Base-by-base conservation (phyloP, 2,113 vertebrate species). In the Calidris pugnax region DNA sequence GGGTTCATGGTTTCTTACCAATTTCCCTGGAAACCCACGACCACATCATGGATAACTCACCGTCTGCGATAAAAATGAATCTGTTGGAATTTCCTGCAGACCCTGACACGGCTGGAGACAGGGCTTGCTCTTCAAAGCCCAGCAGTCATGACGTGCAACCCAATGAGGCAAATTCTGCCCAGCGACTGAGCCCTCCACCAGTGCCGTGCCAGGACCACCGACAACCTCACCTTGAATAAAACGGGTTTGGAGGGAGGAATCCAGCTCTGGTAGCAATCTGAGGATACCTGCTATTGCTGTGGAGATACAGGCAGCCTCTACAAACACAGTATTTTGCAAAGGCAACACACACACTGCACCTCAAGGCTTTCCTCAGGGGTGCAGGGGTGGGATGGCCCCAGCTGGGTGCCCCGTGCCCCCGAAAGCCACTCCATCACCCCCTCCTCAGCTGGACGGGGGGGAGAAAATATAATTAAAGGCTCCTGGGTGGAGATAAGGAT, bases 261-360 rank as follows among this genome's bases (percentile, higher is more conserved):
- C 23, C 18, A 10, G 67, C 69, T 78, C 75, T 24, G 17, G 20
- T 5, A 4, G 1, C 43, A 56, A 59, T 3, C 5, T 7, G 37
- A 47, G 28, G 51, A 3, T 35, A 33, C 27, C 35, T 71, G 47
- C 53, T 45, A 9, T 32, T 1, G 0, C 37, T 48, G 73, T 37
- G 8, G 62, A 53, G 48, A 27, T 0, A 5, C 59, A 37, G 21
- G 16, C 10, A 43, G 35, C 24, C 4, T 1, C 35, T 30, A 45
- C 45, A 24, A 51, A 50, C 26, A 2, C 4, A 2, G n/a, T 4
- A 18, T 56, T 74, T 27, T 41, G 35, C 21, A 64, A 55, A 37
- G 32, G 28, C 13, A 3, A 32, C 0, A 0, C 1, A 9, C 13
- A 10, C 3, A 8, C 30, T 6, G 15, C 24, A n/a, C 47, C 56